Evolutionary conservation across 2,113 vertebrate species (phyloP), one percentile per base, ranked within the genome.

Genomic region (Mustela lutreola): DNA sequence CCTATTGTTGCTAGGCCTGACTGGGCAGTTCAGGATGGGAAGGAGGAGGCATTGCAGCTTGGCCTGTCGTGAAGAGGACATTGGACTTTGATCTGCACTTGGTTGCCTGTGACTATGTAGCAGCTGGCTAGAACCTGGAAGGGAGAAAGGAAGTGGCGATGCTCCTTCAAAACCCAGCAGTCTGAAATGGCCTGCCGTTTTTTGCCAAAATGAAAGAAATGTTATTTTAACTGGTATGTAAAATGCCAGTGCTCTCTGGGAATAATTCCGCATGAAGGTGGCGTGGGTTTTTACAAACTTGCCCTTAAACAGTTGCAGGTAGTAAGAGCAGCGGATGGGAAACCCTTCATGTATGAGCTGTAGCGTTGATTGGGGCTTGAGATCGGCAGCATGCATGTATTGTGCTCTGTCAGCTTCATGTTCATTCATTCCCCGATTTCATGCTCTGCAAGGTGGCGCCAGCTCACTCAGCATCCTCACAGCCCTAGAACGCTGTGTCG

Each of bases 201-300:
- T 85, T 83, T 96, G 56, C 56, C 48, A 75, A 83, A 87, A 67
- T 84, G n/a, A 85, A 71, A 67, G 11, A 50, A 82, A 45, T 87
- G 31, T 53, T 91, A 39, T 81, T 92, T 95, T 93, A 78, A 81
- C 70, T 91, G 50, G 75, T 93, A 75, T 7, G 95, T 93, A 90
- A 91, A 90, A 78, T 79, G 58, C 36, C 26, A 75, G 28, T 33
- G 71, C 65, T 93, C 1, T 79, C 31, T 45, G 60, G 58, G 80
- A 63, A 24, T 90, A 70, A 84, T 91, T 94, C 58, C 91, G 73
- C n/a, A 86, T 63, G 87, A 82, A 63, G 24, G 50, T 87, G 60
- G 21, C 75, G 19, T 31, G 58, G 58, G 7, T 84, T 95, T 95
- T 93, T 95, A 62, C 5, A 58, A 81, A 76, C 82, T 89, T 89